Base-by-base conservation (phyloP, 2,888 invertebrate genomes). In the Halictus ligatus region DNA sequence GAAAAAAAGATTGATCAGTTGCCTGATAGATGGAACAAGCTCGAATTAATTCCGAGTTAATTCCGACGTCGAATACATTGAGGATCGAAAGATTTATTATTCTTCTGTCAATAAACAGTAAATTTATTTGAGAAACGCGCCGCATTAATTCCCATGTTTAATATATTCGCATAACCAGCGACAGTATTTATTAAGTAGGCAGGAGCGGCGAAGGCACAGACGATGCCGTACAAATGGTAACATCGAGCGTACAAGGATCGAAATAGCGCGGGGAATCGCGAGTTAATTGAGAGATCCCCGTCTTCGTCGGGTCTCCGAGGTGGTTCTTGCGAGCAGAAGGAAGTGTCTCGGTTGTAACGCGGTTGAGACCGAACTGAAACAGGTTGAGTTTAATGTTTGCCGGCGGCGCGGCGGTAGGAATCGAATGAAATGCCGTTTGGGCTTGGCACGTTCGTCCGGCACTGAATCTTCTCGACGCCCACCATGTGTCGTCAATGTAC, bases 391-490 rank as follows among this genome's bases (percentile, higher is more conserved):
- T 91, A 91, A 90, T 87, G 91, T 80, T 54, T 86, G 90, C 91
- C 88, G 85, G 82, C 85, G 88, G 85, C 83, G 81, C 85, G 84
- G 85, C 90, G 81, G 83, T 83, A 85, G 89, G 83, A 90, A 92
- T 92, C 92, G 92, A 90, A 91, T 91, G 91, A 91, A 92, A 92
- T 91, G 92, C 88, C 87, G 86, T 91, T 91, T 91, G 90, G 90
- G 91, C 90, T 91, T 91, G 91, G 91, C 90, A 76, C 88, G 87
- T 86, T 89, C 89, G 86, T 80, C 89, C 81, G 78, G 89, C 85
- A 92, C 91, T 92, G 92, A 92, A 92, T 92, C 92, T 92, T 92
- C 91, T 72, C 84, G 80, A 92, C 92, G 92, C 92, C 92, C 92
- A 92, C 92, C 83, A 84, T 83, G 89, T 91, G 92, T 92, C 92